Base-by-base conservation (phyloP, 2,113 vertebrate genomes). In the Empidonax traillii region DNA sequence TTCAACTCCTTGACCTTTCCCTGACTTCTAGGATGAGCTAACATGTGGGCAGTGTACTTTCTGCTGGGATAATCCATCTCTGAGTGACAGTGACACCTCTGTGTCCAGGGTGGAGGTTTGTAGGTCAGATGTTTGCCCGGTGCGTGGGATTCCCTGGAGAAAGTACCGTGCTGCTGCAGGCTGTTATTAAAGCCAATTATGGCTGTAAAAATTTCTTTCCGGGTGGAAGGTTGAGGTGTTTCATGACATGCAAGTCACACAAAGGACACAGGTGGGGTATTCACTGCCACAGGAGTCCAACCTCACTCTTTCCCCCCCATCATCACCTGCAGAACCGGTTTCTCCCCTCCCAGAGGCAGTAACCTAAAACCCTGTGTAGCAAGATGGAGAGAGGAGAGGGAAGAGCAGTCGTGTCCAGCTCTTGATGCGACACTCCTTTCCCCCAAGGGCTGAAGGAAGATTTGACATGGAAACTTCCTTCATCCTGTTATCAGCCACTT, bases 111-210 rank as follows among this genome's bases (percentile, higher is more conserved):
- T 74, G 85, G 87, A 71, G 66, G 24, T 73, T 55, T 87, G 77
- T 17, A 65, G 77, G 85, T 68, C 71, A 93, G 61, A 35, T 58
- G 68, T 63, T 90, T 81, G 73, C 77, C 58, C 44, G 0, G 71
- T 55, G 81, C 1, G 5, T 94, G 85, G 92, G 90, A 88, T 81
- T 89, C 85, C 90, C 90, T 39, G 90, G 92, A 92, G 96, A 96
- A 96, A 95, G 92, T 12, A 6, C 56, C 12, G 6, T 39, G 81
- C 73, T 75, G 17, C 43, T 87, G 85, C 59, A 94, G 41, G 82
- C 90, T 91, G 8, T 86, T n/a, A 96, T 96, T 95, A 95, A 53
- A 71, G 82, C 12, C 39, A 95, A 90, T 94, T 84, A 92, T 49
- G 79, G 4, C 90, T 77, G 87, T 72, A 94, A 90, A 84, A 81